These are phyloP conservation scores for Notoglanidium macrostoma DNA, from an alignment of 2,797 vertebrate species.

Conservation along the genomic window DNA sequence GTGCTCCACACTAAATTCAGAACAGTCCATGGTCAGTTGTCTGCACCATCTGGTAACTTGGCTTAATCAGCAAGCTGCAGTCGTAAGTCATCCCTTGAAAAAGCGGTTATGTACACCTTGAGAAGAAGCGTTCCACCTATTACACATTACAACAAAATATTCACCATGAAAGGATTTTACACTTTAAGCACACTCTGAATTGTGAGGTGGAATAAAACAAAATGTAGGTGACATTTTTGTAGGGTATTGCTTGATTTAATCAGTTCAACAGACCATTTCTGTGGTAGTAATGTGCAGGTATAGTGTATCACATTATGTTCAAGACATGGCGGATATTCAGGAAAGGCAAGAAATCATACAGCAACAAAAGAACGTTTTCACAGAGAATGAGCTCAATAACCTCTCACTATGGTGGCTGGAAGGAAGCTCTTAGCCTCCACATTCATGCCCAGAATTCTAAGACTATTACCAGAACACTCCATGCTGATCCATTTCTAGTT, in stretches of 20 bases:
- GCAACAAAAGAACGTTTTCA: neutral
- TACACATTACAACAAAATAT: neutral
- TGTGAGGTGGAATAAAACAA: neutral
- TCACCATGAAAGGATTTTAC: neutral
- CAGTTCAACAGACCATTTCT: neutral
- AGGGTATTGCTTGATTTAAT: neutral
- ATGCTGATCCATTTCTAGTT: neutral
- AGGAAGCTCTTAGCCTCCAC: neutral
- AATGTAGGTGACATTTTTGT: neutral
- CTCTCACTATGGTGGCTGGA: neutral
- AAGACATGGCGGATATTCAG: neutral
- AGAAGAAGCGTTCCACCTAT: neutral
- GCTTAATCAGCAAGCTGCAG: constrained; percentile 51
- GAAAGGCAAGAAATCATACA: neutral
- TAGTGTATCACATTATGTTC: neutral
- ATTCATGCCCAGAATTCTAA: neutral
- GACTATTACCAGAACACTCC: too few species aligned
- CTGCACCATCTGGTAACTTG: constrained; percentile 49
- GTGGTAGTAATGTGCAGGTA: neutral
- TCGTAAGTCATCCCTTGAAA: constrained; percentile 28
- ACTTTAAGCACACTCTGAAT: neutral
- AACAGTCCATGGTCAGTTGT: constrained; percentile 42
- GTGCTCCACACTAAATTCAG: constrained; percentile 33
- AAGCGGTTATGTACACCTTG: neutral
- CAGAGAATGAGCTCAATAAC: neutral